phyloP scores from a whole-genome alignment of 2,888 invertebrate genomes.

The Helleia helle region DNA sequence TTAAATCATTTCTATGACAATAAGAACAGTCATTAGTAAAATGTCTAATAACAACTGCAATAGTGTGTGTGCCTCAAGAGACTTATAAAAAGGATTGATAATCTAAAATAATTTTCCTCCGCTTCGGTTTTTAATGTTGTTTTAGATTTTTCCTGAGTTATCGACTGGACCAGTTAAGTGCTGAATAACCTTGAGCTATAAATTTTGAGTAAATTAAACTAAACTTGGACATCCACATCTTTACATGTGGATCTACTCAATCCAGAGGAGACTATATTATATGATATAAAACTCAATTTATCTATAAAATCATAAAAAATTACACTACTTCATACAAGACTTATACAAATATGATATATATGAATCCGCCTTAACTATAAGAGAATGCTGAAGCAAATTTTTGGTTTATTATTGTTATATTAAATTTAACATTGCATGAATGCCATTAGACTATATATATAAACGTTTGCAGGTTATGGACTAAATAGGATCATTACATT shows the following conservation, averaged over 20 bases:
- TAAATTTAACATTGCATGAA: conserved; percentile 38
- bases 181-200: not conserved
- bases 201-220: not conserved
- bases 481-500: conserved; percentile 2
- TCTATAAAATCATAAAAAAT: conserved; percentile 28
- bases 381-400: conserved; percentile 64
- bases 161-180: too few relatives aligned
- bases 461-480: conserved; percentile 6
- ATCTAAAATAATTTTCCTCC: too few relatives aligned
- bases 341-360: conserved; percentile 59
- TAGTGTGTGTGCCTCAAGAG: too few relatives aligned
- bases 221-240: not conserved
- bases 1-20: too few relatives aligned
- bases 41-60: too few relatives aligned
- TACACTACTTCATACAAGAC: conserved; percentile 36
- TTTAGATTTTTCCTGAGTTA: too few relatives aligned
- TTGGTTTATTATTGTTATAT: conserved; percentile 55
- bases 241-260: not conserved
- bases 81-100: too few relatives aligned
- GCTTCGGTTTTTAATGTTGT: too few relatives aligned
- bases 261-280: not conserved
- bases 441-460: conserved; percentile 37
- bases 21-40: too few relatives aligned
- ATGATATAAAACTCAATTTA: conserved; percentile 17
- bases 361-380: conserved; percentile 51